Percentiles rank a stretch among this genome's conserved stretches.
Evolutionary conservation across 1,140 invertebrate genomes (phyloP).

Genomic region (Coptotermes formosanus): DNA sequence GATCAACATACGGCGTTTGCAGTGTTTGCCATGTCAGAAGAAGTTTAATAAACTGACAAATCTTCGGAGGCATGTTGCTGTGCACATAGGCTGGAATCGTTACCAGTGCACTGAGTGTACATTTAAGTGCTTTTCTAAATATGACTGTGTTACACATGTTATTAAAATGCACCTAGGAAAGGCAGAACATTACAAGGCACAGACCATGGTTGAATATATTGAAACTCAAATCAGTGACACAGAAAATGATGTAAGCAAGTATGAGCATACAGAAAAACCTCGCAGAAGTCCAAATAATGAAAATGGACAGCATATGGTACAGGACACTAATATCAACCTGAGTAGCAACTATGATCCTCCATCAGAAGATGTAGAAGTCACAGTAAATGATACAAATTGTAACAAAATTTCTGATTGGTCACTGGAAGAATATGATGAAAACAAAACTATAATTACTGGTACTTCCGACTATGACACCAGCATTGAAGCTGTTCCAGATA

Average conservation of each 20-base stretch:
- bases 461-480: not conserved
- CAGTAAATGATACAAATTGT: conserved; percentile 26
- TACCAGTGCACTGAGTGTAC: conserved; percentile 48
- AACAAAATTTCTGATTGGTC: not conserved
- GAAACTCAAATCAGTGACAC: conserved; percentile 21
- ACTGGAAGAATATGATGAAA: not conserved
- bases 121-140: conserved; percentile 47
- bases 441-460: not conserved
- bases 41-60: conserved; percentile 43
- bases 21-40: conserved; percentile 46
- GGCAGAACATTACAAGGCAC: not conserved
- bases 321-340: conserved; percentile 8
- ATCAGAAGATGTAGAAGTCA: conserved; percentile 26
- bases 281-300: not conserved
- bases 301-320: not conserved
- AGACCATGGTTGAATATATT: conserved; percentile 28
- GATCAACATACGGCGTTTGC: conserved; percentile 39
- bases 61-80: conserved; percentile 48
- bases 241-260: not conserved
- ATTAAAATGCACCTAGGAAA: conserved; percentile 41
- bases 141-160: conserved; percentile 46
- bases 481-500: not conserved
- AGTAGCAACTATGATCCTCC: conserved; percentile 23
- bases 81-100: conserved; percentile 49
- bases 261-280: conserved; percentile 6